Conservation (phyloP, 2,888 invertebrate genomes). For the Sclerodermus sp. region DNA sequence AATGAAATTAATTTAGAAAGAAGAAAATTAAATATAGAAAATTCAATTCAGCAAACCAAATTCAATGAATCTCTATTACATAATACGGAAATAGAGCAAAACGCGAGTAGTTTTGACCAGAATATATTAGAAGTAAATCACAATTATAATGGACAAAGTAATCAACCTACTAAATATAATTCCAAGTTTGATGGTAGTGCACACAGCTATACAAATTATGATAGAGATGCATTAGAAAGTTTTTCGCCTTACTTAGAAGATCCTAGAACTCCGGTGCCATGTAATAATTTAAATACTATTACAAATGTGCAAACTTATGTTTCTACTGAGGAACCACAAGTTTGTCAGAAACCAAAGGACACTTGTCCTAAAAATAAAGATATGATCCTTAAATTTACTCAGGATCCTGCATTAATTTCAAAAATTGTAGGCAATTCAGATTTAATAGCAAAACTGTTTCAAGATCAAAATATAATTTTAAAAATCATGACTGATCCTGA, state of each 20-base stretch:
- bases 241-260: constrained; percentile 3
- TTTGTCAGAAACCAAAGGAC: constrained; percentile 33
- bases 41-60: constrained; percentile 4
- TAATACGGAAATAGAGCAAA: constrained; percentile 7
- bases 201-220: constrained; percentile 16
- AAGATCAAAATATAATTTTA: constrained; percentile 37
- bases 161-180: constrained; percentile 14
- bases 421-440: constrained; percentile 43
- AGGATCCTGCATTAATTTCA: constrained; percentile 34
- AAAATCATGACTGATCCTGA: constrained; percentile 42
- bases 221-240: constrained; percentile 11
- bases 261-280: not conserved
- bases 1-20: constrained; percentile 11
- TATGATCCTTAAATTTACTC: constrained; percentile 26
- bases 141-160: constrained; percentile 12
- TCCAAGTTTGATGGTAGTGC: constrained; percentile 14
- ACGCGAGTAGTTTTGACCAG: constrained; percentile 17
- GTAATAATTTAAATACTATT: not conserved
- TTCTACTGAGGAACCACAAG: constrained; percentile 17
- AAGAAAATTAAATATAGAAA: constrained; percentile 4
- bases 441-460: constrained; percentile 43
- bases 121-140: constrained; percentile 12
- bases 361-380: constrained; percentile 24
- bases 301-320: constrained; percentile 3
- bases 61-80: constrained; percentile 6